Conservation (phyloP, 2,888 invertebrate genomes). For the Allophyes oxyacanthae region DNA sequence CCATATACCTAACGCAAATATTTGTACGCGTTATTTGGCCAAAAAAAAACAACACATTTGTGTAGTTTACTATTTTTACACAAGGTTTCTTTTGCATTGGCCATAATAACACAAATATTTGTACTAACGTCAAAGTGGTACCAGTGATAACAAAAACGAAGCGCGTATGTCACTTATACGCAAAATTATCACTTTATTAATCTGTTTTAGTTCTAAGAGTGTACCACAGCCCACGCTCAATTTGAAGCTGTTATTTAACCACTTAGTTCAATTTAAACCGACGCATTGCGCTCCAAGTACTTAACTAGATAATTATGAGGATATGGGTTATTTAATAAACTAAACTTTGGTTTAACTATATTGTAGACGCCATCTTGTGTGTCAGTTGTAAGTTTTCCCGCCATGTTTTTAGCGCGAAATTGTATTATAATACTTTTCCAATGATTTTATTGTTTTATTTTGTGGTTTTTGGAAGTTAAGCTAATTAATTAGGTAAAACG, state of each 20-base stretch:
- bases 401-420: constrained; percentile 54
- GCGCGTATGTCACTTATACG: neutral
- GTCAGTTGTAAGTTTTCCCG: constrained; percentile 45
- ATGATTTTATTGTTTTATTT: constrained; percentile 38
- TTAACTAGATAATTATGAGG: constrained; percentile 69
- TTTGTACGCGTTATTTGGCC: no score
- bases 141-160: neutral
- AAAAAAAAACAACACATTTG: no score
- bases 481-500: no score
- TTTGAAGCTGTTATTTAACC: constrained; percentile 12
- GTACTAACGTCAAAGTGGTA: no score
- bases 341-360: constrained; percentile 55
- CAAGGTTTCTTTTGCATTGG: no score
- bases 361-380: constrained; percentile 54
- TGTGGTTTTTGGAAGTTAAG: neutral
- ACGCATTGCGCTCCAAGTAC: constrained; percentile 63
- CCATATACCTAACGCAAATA: no score
- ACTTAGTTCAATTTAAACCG: constrained; percentile 43
- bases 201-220: neutral
- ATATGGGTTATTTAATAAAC: constrained; percentile 57
- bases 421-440: constrained; percentile 70
- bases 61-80: no score
- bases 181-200: neutral
- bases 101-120: no score
- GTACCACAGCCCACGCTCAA: constrained; percentile 18